Base-by-base conservation (phyloP, 2,888 invertebrate genomes). In the Entomobrya multifasciata region DNA sequence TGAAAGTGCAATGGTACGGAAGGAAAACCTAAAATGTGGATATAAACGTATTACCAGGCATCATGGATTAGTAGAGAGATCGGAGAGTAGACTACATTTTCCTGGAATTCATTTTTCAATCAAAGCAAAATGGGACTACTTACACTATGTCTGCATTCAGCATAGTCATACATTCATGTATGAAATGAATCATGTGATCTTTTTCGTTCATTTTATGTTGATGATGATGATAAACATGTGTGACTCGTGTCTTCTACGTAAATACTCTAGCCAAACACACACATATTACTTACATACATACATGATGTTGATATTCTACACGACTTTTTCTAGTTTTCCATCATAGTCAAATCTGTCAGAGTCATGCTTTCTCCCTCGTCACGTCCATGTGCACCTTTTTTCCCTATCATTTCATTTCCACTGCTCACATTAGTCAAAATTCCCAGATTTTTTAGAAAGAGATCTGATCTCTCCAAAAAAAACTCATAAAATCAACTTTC, bases 91-190 rank as follows among this genome's bases (percentile, higher is more conserved):
- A n/a, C n/a, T n/a, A n/a, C n/a, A n/a, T n/a, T n/a, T n/a, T n/a
- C n/a, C n/a, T n/a, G n/a, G 55, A 76, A 76, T 76, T 76, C 74
- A 78, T 78, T 78, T 78, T 78, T 78, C 77, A 78, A 78, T 78
- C 77, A 78, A 60, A 60, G 41, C n/a, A 44, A 78, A 65, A 62
- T 6, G 13, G 65, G 4, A 20, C 41, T 30, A 41, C 15, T 60
- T 15, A 1, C 60, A 25, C 27, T 25, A 3, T 55, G 17, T 27
- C 60, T 27, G 25, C 25, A 20, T 10, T 52, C 27, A 52, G 52
- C 41, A 67, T 17, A 20, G 55, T 17, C 55, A 5, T 8, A 22
- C 20, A 62, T 30, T 15, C 62, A 62, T 30, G 10, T 62, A 36
- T n/a, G 62, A 62, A 41, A 20, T n/a, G 41, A n/a, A n/a, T n/a